Evolutionary conservation across 2,797 vertebrate genomes (phyloP), one percentile per base, ranked within the genome.

Genomic region (Syngnathus acus): DNA sequence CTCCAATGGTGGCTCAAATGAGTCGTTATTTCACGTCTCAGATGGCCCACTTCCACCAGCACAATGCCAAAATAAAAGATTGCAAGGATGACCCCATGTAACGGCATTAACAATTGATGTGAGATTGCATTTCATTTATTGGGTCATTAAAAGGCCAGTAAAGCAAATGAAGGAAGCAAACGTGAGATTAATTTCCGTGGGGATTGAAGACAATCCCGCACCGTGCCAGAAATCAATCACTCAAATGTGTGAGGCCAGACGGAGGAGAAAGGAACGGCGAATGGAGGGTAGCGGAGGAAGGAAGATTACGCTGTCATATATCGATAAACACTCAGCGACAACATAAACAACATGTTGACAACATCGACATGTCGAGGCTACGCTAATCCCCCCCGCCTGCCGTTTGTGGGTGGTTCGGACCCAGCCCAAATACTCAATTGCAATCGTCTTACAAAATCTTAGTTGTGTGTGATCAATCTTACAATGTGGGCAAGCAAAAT

Each of bases 101-200:
- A 66, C 68, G 77, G 77, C 78, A 74, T 81, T 77, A 76, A 86
- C 75, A 67, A 82, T 86, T 86, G 80, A 87, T 64, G 59, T 67
- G 68, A 82, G 75, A 87, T 85, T 84, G 83, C 80, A 72, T 72
- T 51, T 68, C 78, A 81, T 77, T 81, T 75, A 83, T 59, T 67
- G 65, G 85, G 86, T 86, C 78, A 88, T 90, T 87, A 87, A 85
- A 89, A 84, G 74, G 68, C 74, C 55, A 37, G 55, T 38, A 38
- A 38, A 59, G 13, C 57, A 59, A 39, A 59, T 19, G 14, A 59
- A 39, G 16, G 32, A 59, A 59, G 6, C 32, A 39, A 59, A 59
- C 19, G 11, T 17, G 19, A 59, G 32, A 37, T 59, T 39, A 57
- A 59, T 38, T 59, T 59, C 57, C 57, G 17, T 8, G 57, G 9